Percentiles rank a stretch among this genome's conserved stretches.
These are phyloP conservation scores for Cephus rjabovi DNA, from an alignment of 2,888 invertebrate genomes.

Conservation along the genomic window DNA sequence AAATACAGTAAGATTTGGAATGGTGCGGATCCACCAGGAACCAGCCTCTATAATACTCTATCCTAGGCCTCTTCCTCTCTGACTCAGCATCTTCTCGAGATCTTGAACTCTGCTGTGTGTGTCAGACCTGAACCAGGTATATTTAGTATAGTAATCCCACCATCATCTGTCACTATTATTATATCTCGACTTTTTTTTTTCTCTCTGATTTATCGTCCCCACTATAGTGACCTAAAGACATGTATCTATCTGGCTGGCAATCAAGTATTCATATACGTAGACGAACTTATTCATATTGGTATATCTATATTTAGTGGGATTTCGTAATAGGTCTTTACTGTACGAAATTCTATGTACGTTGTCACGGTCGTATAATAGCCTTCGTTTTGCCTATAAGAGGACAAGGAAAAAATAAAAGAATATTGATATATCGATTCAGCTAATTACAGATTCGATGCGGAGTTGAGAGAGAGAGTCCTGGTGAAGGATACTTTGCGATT, in stretches of 20 bases:
- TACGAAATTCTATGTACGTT: not conserved
- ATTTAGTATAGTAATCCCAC: not conserved
- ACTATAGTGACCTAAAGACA: not conserved
- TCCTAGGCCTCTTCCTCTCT: not conserved
- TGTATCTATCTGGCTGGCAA: not conserved
- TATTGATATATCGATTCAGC: not conserved
- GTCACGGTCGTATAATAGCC: not conserved
- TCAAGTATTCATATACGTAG: not conserved
- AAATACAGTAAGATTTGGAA: not conserved
- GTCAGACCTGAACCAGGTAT: not conserved
- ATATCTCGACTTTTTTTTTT: not conserved
- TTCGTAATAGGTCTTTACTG: not conserved
- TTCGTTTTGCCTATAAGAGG: not conserved
- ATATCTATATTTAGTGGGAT: not conserved
- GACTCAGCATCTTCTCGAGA: not conserved
- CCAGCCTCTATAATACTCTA: not conserved
- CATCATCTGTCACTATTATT: not conserved
- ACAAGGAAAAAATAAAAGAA: not conserved
- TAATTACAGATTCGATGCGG: not conserved
- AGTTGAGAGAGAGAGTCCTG: not conserved
- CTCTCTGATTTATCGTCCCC: not conserved
- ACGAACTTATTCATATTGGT: not conserved
- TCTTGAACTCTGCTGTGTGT: not conserved
- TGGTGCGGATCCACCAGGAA: not conserved
- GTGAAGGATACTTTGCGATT: not conserved